Evolutionary conservation across 2,888 invertebrate genomes (phyloP).

Genomic region (Dermolepida albohirtum): DNA sequence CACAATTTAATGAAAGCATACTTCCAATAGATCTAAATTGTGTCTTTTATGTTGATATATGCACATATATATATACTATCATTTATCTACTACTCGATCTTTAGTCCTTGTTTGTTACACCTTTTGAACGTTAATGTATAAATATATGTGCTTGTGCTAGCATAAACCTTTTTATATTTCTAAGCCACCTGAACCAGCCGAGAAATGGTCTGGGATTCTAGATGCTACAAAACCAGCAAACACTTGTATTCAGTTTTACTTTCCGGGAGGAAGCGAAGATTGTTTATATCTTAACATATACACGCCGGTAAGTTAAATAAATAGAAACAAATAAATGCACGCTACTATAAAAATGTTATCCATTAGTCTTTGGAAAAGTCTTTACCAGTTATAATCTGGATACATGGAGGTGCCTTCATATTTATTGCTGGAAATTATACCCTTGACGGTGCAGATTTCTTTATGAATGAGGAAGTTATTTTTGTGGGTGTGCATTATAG

Average conservation of each 20-base stretch:
- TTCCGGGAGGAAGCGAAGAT: slow-evolving; percentile 24
- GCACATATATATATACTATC: too few relatives aligned
- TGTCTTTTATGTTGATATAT: too few relatives aligned
- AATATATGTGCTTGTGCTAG: background rate
- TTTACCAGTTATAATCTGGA: slow-evolving; percentile 40
- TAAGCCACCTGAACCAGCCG: slow-evolving; percentile 40
- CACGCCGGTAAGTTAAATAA: slow-evolving; percentile 27
- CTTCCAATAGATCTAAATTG: too few relatives aligned
- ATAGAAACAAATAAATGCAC: background rate
- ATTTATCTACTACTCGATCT: too few relatives aligned
- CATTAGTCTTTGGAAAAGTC: slow-evolving; percentile 24
- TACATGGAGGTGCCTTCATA: slow-evolving; percentile 35
- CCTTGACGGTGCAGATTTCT: slow-evolving; percentile 58
- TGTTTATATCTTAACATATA: slow-evolving; percentile 36
- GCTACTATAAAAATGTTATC: background rate
- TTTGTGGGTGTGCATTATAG: slow-evolving; percentile 36
- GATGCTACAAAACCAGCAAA: slow-evolving; percentile 38
- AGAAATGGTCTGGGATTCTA: slow-evolving; percentile 11
- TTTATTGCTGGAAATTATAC: slow-evolving; percentile 53
- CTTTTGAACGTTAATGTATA: background rate
- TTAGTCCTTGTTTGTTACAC: too few relatives aligned
- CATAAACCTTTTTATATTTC: slow-evolving; percentile 22
- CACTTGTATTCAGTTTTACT: slow-evolving; percentile 27
- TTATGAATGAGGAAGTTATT: slow-evolving; percentile 30
- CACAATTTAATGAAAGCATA: too few relatives aligned